phyloP scores from a whole-genome alignment of 2,888 invertebrate genomes.

The Melanchra persicariae region DNA sequence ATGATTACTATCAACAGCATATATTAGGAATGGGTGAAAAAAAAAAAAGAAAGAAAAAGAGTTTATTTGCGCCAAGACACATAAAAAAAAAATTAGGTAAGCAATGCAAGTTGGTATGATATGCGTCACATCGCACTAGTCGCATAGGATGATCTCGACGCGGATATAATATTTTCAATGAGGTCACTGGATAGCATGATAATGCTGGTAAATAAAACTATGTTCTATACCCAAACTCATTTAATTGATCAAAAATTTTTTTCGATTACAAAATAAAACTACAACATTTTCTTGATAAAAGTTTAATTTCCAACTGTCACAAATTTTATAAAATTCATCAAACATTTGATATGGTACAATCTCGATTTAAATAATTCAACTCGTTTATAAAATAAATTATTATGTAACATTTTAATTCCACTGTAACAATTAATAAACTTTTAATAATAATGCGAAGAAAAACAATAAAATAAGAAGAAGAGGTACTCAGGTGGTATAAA shows the following conservation, averaged over 20 bases:
- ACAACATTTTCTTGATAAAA: slow-evolving; percentile 66
- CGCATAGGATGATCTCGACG: no score
- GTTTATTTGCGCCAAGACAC: no score
- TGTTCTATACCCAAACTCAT: slow-evolving; percentile 4
- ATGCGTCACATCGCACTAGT: no score
- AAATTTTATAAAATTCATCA: slow-evolving; percentile 56
- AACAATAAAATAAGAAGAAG: slow-evolving; percentile 83
- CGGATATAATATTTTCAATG: no score
- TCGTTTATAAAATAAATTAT: slow-evolving; percentile 53
- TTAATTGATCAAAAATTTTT: slow-evolving; percentile 14
- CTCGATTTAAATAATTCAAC: slow-evolving; percentile 53
- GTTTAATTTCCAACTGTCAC: slow-evolving; percentile 71
- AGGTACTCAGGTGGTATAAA: slow-evolving; percentile 90
- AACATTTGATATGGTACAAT: slow-evolving; percentile 57
- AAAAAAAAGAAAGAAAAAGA: no score
- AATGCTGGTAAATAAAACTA: slow-evolving; percentile 22
- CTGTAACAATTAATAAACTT: slow-evolving; percentile 74
- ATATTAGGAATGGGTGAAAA: no score
- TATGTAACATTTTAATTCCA: slow-evolving; percentile 63
- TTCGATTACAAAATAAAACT: slow-evolving; percentile 64
- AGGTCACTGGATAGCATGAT: no score
- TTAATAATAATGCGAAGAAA: slow-evolving; percentile 72
- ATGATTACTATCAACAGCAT: no score
- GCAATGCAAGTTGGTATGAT: no score
- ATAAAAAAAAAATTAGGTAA: no score